phyloP scores from a whole-genome alignment of 2,797 vertebrate genomes.

The Hafferia zeledoni region DNA sequence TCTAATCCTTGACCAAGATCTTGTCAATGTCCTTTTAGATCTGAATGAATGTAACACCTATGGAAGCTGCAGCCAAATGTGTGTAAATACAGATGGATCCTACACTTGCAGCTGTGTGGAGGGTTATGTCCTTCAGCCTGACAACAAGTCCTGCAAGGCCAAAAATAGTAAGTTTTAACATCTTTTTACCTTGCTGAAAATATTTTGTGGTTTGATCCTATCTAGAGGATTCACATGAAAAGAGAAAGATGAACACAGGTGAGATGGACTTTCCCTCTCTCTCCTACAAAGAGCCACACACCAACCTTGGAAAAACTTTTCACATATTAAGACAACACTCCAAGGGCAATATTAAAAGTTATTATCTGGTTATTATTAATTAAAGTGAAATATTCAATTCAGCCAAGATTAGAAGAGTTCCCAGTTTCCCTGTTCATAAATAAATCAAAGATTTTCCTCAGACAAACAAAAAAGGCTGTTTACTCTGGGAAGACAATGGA shows the following conservation, averaged over 20 bases:
- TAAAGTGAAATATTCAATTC: slow-evolving; percentile 25
- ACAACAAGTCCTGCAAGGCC: slow-evolving; percentile 92
- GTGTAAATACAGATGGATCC: slow-evolving; percentile 91
- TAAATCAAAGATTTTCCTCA: slow-evolving; percentile 35
- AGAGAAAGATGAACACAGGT: not conserved
- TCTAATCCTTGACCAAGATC: slow-evolving; percentile 72
- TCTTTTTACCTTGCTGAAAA: not conserved
- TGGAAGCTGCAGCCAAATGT: slow-evolving; percentile 93
- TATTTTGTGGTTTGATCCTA: not conserved
- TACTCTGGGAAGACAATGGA: not conserved
- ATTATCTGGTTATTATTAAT: slow-evolving; percentile 49
- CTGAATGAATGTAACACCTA: slow-evolving; percentile 92
- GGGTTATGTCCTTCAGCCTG: slow-evolving; percentile 89
- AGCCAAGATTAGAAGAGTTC: slow-evolving; percentile 13
- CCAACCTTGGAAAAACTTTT: not conserved
- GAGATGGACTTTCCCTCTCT: not conserved
- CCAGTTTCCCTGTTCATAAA: slow-evolving; percentile 47
- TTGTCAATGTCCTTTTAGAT: slow-evolving; percentile 81
- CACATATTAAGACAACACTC: not conserved
- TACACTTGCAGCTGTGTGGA: slow-evolving; percentile 92
- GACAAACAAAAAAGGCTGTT: not conserved
- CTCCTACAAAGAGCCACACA: not conserved
- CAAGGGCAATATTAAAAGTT: slow-evolving; percentile 13
- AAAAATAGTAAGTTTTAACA: slow-evolving; percentile 89
- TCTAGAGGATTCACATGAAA: not conserved